Base-by-base conservation (phyloP, 1,140 invertebrate genomes). In the Eriocheir sinensis region DNA sequence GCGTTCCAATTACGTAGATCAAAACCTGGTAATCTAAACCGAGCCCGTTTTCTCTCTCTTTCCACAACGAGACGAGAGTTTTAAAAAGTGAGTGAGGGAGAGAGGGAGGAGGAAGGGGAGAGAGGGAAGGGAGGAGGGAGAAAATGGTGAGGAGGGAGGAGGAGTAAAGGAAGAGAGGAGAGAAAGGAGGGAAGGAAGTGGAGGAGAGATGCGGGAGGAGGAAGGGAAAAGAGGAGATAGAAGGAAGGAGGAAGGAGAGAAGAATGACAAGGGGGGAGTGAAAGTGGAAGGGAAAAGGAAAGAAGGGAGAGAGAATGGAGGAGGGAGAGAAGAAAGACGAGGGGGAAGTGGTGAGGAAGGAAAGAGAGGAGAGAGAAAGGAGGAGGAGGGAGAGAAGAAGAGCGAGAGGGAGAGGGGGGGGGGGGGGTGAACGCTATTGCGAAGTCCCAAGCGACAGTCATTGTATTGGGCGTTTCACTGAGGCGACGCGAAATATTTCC, bases 321-420 rank as follows among this genome's bases (percentile, higher is more conserved):
- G 4, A 38, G 40, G 85, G 40, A 38, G 40, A 38, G 40, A 38
- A 86, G 85, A 9, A 38, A 86, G 85, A 86, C 3, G 40, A 38
- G 40, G 85, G 4, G 38, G 40, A 38, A 86, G 30, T 36, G 30
- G 40, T 27, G 40, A 27, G 4, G 30, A 86, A 27, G 40, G 30
- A 86, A 40, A 34, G 85, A 32, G 85, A 88, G 85, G 40, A 8
- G 40, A 38, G 40, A 34, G 40, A 2, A 3, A 38, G 40, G 85
- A 88, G 85, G 40, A 34, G 40, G 85, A 88, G 85, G 40, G 85
- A 88, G 85, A 88, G 32, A 88, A 34, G 12, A 38, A 3, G 85
- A 86, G 38, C 34, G 30, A 34, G 85, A 86, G 27, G 40, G 32
- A 9, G 85, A 86, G 85, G 4, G 85, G 21, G 30, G 27, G 85